Evolutionary conservation across 2,113 vertebrate species (phyloP).

Genomic region (Bolborhynchus lineola): DNA sequence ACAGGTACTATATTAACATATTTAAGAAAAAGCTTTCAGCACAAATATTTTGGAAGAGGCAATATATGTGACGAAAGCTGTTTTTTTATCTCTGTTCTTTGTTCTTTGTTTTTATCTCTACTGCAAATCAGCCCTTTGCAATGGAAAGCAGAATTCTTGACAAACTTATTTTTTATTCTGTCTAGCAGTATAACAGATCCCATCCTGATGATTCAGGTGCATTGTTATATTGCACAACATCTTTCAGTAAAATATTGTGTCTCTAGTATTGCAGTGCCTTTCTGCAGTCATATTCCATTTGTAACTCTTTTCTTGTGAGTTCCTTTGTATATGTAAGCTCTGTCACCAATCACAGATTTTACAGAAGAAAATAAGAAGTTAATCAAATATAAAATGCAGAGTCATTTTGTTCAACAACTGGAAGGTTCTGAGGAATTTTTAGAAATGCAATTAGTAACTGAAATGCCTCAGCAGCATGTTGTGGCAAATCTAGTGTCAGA

Average conservation of each 20-base stretch:
- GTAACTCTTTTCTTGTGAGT: neutral
- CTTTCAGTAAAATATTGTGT: neutral
- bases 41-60: slow-evolving; percentile 62
- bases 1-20: slow-evolving; percentile 58
- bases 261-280: neutral
- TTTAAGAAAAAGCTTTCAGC: slow-evolving; percentile 62
- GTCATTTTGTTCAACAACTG: neutral
- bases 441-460: neutral
- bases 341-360: neutral
- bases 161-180: slow-evolving; percentile 50
- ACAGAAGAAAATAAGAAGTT: neutral
- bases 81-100: too few species aligned
- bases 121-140: slow-evolving; percentile 47
- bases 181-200: neutral
- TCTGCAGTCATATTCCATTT: neutral
- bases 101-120: slow-evolving; percentile 62
- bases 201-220: neutral
- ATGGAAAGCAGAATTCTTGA: slow-evolving; percentile 36
- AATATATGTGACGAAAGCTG: slow-evolving; percentile 58
- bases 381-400: neutral
- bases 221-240: neutral
- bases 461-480: slow-evolving; percentile 27
- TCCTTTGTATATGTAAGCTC: neutral
- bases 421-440: neutral
- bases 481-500: slow-evolving; percentile 28